Conservation (phyloP, 53 echinoderm and acorn worm genomes). For the Echinarachnius parma region DNA sequence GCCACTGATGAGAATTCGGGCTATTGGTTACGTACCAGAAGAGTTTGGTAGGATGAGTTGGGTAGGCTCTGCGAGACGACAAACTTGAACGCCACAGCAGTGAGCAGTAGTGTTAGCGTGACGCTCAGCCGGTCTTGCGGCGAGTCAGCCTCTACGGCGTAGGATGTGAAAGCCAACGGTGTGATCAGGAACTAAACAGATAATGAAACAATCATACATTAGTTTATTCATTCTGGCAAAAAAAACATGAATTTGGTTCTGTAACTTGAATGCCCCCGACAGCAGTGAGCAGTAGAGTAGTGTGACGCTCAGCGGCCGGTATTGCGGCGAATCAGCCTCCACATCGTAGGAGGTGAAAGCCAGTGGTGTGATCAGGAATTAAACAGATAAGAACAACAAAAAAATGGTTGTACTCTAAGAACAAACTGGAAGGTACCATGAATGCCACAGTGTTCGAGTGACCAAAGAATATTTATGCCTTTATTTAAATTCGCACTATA, state of each 20-base stretch:
- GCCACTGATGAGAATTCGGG: no score
- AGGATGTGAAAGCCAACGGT: slow-evolving; percentile 81
- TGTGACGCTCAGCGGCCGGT: slow-evolving; percentile 85
- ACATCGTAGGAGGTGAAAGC: slow-evolving; percentile 87
- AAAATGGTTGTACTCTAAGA: no score
- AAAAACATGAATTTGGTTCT: no score
- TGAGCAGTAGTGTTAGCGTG: slow-evolving; percentile 79
- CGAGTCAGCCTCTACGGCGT: slow-evolving; percentile 65
- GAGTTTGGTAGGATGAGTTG: slow-evolving; percentile 84
- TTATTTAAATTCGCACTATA: no score
- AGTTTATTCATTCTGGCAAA: no score
- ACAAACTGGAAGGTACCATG: no score
- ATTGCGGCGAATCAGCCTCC: slow-evolving; percentile 63
- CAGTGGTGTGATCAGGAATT: slow-evolving; percentile 81
- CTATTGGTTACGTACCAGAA: slow-evolving; percentile 84
- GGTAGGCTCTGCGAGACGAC: slow-evolving; percentile 92
- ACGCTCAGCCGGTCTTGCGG: slow-evolving; percentile 88
- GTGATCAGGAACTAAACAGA: slow-evolving; percentile 70
- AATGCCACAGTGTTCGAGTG: no score
- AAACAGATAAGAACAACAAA: slow-evolving; percentile 10
- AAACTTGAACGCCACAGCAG: slow-evolving; percentile 94
- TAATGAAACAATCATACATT: no score
- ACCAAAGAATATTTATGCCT: no score
- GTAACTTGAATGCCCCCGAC: slow-evolving; percentile 98
- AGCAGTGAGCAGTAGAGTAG: slow-evolving; percentile 85